A percentile compares a stretch with the other conserved stretches of the same genome.
phyloP scores from a whole-genome alignment of 2,113 vertebrate species.

The Isichthys henryi region DNA sequence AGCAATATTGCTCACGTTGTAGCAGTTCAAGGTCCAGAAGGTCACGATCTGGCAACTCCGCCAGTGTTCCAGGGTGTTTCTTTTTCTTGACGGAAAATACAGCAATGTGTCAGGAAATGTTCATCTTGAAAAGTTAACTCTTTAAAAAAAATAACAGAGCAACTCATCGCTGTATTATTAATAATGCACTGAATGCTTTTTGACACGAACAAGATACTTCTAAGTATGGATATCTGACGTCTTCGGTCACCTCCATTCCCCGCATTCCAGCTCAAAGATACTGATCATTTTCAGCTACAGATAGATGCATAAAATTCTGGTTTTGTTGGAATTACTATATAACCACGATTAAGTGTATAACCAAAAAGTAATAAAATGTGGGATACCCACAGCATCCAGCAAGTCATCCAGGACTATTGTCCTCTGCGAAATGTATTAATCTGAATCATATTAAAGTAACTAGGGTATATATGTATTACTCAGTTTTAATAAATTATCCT shows the following conservation, averaged over 20 bases:
- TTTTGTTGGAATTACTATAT: not conserved
- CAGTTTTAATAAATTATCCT: not conserved
- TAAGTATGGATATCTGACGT: not conserved
- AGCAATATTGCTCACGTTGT: not conserved
- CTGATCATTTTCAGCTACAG: not conserved
- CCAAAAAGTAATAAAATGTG: not conserved
- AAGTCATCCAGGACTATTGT: not conserved
- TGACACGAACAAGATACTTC: not conserved
- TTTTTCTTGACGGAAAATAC: not conserved
- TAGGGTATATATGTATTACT: not conserved
- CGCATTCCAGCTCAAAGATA: not conserved
- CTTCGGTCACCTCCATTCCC: not conserved
- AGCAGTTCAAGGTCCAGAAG: slow-evolving; percentile 1
- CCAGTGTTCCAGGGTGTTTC: not conserved
- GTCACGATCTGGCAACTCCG: not conserved
- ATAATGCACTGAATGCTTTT: not conserved
- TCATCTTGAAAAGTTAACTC: not conserved
- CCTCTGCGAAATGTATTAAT: not conserved
- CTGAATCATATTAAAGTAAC: not conserved
- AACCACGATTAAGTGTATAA: not conserved
- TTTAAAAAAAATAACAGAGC: not conserved
- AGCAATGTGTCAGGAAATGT: not conserved
- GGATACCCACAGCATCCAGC: not conserved
- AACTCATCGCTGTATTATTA: not conserved
- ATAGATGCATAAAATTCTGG: not conserved